Conservation (phyloP, 1,140 invertebrate species). For the Drosophila arizonae region DNA sequence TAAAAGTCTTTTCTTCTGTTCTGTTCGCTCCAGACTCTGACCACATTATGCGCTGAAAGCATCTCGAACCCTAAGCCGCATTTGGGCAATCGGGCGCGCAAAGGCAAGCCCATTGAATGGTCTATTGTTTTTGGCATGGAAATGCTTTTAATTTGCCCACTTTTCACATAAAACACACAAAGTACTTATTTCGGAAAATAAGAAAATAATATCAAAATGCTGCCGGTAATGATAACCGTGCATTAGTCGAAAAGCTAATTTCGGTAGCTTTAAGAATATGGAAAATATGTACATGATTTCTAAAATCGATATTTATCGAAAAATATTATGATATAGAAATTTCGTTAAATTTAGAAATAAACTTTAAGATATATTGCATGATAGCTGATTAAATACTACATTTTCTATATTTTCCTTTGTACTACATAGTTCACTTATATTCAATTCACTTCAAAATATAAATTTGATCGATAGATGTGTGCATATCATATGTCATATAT, state of each 20-base stretch:
- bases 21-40: not conserved
- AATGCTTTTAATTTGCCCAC: conserved; percentile 73
- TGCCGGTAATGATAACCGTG: conserved; percentile 3
- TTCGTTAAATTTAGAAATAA: no score
- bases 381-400: no score
- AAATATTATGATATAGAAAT: not conserved
- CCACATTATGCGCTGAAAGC: conserved; percentile 39
- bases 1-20: not conserved
- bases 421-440: no score
- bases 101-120: conserved; percentile 59
- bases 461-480: no score
- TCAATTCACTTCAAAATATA: no score
- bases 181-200: conserved; percentile 19
- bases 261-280: not conserved
- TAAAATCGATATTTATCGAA: not conserved
- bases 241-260: conserved; percentile 22
- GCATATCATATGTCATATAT: no score
- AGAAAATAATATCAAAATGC: conserved; percentile 4
- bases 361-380: no score
- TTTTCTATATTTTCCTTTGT: no score
- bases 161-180: conserved; percentile 24
- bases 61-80: conserved; percentile 59
- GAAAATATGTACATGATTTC: no score
- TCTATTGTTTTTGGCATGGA: conserved; percentile 62
- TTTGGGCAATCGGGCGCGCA: conserved; percentile 67